Conservation (phyloP, 2,888 invertebrate species). For the Agrochola macilenta region DNA sequence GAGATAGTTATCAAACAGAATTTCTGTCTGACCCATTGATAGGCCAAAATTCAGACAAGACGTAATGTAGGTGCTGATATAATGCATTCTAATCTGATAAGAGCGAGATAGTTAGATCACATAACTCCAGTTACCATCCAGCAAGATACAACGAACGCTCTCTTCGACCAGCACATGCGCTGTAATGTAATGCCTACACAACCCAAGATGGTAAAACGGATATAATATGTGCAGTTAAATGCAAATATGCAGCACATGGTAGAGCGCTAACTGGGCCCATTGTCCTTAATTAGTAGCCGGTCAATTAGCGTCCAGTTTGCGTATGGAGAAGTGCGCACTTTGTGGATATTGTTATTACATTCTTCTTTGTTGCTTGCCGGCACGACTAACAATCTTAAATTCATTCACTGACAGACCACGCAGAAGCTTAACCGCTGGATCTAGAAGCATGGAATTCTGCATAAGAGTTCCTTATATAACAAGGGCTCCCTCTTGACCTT, state of each 20-base stretch:
- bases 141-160: constrained; percentile 11
- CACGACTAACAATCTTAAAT: no score
- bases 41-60: neutral
- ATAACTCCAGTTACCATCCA: constrained; percentile 13
- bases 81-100: constrained; percentile 18
- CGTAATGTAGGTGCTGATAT: neutral
- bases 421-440: neutral
- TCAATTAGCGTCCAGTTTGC: constrained; percentile 53
- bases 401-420: neutral
- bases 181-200: constrained; percentile 32
- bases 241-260: constrained; percentile 58
- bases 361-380: neutral
- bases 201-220: constrained; percentile 29
- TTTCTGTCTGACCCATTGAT: neutral
- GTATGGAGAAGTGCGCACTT: constrained; percentile 25
- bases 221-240: constrained; percentile 51
- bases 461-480: neutral
- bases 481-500: no score
- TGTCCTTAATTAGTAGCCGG: constrained; percentile 63
- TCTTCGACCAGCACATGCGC: constrained; percentile 21
- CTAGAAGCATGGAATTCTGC: neutral
- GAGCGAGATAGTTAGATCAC: neutral
- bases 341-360: constrained; percentile 15
- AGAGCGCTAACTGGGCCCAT: constrained; percentile 46
- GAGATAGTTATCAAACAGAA: neutral